A percentile compares a stretch with the other conserved stretches of the same genome.
These are phyloP conservation scores for Sterna hirundo DNA, from an alignment of 2,113 vertebrate species.

Conservation along the genomic window DNA sequence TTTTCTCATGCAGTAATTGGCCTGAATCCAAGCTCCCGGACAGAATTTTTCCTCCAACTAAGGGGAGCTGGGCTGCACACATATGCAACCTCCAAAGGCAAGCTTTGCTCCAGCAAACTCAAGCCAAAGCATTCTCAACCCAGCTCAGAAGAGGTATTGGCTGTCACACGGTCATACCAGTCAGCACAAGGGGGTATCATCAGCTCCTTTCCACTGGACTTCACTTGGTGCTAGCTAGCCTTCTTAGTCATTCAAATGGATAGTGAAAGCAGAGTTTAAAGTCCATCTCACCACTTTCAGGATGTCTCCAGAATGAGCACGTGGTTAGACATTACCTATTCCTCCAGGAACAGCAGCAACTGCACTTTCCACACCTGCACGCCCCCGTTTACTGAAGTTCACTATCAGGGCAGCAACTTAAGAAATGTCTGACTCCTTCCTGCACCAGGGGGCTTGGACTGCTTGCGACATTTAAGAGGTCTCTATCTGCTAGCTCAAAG, in stretches of 20 bases:
- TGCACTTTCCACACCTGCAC: not conserved
- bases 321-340: not conserved
- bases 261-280: not conserved
- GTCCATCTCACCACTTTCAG: not conserved
- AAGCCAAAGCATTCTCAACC: not conserved
- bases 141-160: not conserved
- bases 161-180: not conserved
- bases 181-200: not conserved
- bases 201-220: not conserved
- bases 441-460: not conserved
- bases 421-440: not conserved
- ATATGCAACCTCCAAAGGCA: not conserved
- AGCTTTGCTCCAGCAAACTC: not conserved
- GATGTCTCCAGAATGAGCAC: rapidly evolving
- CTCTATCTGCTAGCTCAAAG: not conserved
- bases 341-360: not conserved
- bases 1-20: not conserved
- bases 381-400: not conserved
- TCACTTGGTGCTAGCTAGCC: not conserved
- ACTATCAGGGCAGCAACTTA: not conserved
- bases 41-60: not conserved
- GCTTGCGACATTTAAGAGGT: not conserved
- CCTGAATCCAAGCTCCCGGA: not conserved
- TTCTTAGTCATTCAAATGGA: not conserved
- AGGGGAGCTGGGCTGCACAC: not conserved